A percentile compares a stretch with the other conserved stretches of the same genome.
Evolutionary conservation across 64 coral and sea anemone genomes (phyloP).

Genomic region (Montipora foliosa): DNA sequence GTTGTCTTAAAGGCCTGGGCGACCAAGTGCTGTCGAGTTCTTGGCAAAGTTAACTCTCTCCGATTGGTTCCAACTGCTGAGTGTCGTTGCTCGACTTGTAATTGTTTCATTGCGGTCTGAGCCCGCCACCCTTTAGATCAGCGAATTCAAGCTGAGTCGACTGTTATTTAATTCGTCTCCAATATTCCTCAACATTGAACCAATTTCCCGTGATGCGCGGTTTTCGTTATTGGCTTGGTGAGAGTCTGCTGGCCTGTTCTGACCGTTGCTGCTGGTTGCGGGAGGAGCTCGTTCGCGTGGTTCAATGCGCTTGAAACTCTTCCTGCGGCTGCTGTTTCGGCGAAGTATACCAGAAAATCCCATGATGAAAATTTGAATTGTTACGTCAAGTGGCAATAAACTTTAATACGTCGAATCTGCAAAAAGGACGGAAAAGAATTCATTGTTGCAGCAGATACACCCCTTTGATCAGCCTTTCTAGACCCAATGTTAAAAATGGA

Average conservation of each 20-base stretch:
- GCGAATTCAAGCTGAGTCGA: conserved; percentile 61
- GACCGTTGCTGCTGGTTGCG: conserved; percentile 13
- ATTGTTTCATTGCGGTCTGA: neutral
- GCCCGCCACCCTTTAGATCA: conserved; percentile 27
- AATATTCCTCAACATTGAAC: conserved; percentile 82
- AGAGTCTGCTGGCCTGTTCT: conserved; percentile 45
- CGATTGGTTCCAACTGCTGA: neutral
- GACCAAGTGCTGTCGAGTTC: neutral
- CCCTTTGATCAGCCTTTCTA: too few species aligned
- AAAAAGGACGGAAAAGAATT: neutral
- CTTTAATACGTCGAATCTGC: neutral
- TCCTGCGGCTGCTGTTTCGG: conserved; percentile 87
- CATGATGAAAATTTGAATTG: conserved; percentile 37
- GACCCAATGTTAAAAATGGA: too few species aligned
- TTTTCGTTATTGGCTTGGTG: conserved; percentile 59
- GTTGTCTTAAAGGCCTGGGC: neutral
- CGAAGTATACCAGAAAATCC: conserved; percentile 79
- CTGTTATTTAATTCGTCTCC: conserved; percentile 95
- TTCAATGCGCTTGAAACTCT: conserved; percentile 81
- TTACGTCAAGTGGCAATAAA: neutral
- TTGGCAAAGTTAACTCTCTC: neutral
- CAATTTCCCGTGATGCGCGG: conserved; percentile 70
- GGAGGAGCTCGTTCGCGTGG: conserved; percentile 68
- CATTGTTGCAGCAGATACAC: neutral
- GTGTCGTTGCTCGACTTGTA: neutral